Conservation (phyloP, 2,888 invertebrate species). For the Dorcus hopei region DNA sequence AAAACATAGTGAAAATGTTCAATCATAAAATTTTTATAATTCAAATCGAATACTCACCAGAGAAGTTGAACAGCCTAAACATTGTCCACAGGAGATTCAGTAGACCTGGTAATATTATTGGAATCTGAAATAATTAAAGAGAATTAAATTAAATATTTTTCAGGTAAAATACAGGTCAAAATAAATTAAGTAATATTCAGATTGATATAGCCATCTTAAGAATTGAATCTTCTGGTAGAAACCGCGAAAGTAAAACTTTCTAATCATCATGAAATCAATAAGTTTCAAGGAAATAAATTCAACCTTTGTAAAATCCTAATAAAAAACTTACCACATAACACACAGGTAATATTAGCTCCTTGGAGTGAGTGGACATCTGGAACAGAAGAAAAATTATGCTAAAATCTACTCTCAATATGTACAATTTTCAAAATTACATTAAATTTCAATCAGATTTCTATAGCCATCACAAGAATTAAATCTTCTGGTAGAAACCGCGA, state of each 20-base stretch:
- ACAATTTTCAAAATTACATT: neutral
- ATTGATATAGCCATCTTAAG: slow-evolving; percentile 33
- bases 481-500: slow-evolving; percentile 67
- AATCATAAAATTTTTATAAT: too few relatives aligned
- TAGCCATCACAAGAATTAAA: slow-evolving; percentile 47
- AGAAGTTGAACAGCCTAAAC: too few relatives aligned
- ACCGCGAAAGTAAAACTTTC: slow-evolving; percentile 64
- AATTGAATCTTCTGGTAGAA: slow-evolving; percentile 57
- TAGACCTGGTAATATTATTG: too few relatives aligned
- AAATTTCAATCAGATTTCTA: slow-evolving; percentile 25
- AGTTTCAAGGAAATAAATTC: neutral
- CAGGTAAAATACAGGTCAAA: neutral
- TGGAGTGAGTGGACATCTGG: neutral
- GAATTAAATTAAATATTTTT: too few relatives aligned
- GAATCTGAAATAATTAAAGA: too few relatives aligned
- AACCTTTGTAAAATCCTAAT: neutral
- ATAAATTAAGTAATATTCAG: too few relatives aligned
- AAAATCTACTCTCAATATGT: neutral
- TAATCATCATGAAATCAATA: slow-evolving; percentile 50
- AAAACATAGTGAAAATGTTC: too few relatives aligned
- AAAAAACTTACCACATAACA: neutral
- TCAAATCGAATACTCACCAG: too few relatives aligned
- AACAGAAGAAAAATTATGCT: neutral
- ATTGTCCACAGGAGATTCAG: too few relatives aligned
- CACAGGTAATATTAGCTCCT: neutral